Conservation (phyloP, 2,888 invertebrate species). For the Antheraea yamamai region DNA sequence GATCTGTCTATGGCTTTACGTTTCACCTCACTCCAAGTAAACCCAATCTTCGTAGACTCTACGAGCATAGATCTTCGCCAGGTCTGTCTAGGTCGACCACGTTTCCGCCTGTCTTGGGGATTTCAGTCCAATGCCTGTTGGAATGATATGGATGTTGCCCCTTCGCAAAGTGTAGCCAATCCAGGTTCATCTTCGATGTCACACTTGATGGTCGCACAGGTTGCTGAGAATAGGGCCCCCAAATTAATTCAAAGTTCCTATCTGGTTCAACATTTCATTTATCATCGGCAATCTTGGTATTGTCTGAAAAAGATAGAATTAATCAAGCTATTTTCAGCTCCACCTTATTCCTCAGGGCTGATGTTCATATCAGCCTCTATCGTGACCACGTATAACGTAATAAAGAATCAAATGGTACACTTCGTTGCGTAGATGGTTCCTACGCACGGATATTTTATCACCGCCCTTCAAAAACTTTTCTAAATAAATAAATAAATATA, state of each 20-base stretch:
- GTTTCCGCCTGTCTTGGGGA: no score
- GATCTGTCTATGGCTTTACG: no score
- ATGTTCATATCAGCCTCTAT: neutral
- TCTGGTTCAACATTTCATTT: neutral
- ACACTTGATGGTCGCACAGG: no score
- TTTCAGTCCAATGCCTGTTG: no score
- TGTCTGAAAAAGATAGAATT: conserved; percentile 4
- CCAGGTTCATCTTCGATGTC: no score
- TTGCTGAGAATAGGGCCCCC: neutral
- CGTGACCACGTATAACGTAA: neutral
- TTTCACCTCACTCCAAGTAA: no score
- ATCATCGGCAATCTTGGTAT: neutral
- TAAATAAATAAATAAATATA: neutral
- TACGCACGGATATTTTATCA: neutral
- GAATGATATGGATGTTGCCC: no score
- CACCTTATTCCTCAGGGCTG: neutral
- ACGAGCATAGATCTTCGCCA: no score
- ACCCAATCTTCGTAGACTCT: no score
- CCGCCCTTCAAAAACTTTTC: neutral
- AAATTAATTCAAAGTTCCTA: neutral
- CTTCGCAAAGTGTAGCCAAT: no score
- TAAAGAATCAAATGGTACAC: neutral
- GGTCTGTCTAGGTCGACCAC: no score
- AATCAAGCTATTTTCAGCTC: neutral
- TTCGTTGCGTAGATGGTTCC: neutral